A percentile compares a stretch with the other conserved stretches of the same genome.
These are phyloP conservation scores for Lophius americanus DNA, from an alignment of 2,797 vertebrate genomes.

Conservation along the genomic window DNA sequence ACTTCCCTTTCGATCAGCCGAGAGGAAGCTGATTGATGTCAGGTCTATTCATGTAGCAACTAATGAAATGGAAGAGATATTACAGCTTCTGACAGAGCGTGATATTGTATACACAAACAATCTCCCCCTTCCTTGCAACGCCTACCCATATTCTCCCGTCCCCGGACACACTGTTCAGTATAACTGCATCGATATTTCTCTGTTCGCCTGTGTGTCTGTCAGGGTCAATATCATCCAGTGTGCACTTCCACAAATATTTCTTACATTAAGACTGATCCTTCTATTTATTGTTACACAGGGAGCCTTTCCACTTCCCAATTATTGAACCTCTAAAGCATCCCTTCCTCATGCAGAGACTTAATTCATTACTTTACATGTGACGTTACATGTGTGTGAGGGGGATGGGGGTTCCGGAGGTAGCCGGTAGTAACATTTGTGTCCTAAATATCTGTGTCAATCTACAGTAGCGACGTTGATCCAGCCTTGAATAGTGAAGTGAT, in stretches of 20 bases:
- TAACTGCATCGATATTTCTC: slow-evolving; percentile 56
- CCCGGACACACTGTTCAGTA: slow-evolving; percentile 42
- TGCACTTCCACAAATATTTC: slow-evolving; percentile 33
- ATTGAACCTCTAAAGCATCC: slow-evolving; percentile 2
- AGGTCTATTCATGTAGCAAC: slow-evolving; percentile 64
- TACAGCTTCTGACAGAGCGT: slow-evolving; percentile 66
- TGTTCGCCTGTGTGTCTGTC: slow-evolving; percentile 28
- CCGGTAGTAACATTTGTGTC: neutral
- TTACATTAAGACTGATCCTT: slow-evolving; percentile 33
- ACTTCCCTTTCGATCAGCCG: slow-evolving; percentile 63
- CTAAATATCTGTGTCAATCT: too few species aligned
- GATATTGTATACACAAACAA: slow-evolving; percentile 69
- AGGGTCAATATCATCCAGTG: slow-evolving; percentile 28
- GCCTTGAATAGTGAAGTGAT: too few species aligned
- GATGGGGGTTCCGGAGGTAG: too few species aligned
- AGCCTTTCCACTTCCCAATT: slow-evolving; percentile 13
- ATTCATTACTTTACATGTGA: neutral
- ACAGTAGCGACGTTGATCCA: too few species aligned
- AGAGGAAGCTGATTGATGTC: slow-evolving; percentile 64
- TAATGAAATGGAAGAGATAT: slow-evolving; percentile 77
- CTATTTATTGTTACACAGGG: slow-evolving; percentile 20
- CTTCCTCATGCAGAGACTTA: slow-evolving; percentile 17
- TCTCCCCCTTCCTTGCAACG: slow-evolving; percentile 6
- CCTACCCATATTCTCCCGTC: slow-evolving; percentile 49
- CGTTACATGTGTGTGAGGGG: too few species aligned